These are phyloP conservation scores for Solen grandis DNA, from an alignment of 1,140 invertebrate genomes.

Conservation along the genomic window DNA sequence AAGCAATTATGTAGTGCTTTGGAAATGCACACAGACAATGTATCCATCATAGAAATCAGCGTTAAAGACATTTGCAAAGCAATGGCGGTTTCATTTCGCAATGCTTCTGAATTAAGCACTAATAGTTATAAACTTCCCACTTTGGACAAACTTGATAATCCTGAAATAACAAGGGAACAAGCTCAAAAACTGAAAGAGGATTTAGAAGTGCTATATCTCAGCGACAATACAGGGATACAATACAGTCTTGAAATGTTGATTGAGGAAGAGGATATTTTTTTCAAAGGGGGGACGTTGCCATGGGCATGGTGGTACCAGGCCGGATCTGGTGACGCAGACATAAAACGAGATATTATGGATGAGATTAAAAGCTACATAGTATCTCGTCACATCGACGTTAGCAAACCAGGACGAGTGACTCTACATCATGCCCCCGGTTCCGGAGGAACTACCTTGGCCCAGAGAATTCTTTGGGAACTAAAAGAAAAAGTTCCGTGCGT, in stretches of 20 bases:
- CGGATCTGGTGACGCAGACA: slow-evolving; percentile 52
- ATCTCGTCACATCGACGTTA: slow-evolving; percentile 10
- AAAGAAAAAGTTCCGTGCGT: slow-evolving; percentile 39
- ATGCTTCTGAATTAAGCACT: too few species aligned
- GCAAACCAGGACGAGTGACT: slow-evolving; percentile 26
- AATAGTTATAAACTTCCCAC: slow-evolving; percentile 37
- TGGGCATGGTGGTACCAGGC: slow-evolving; percentile 63
- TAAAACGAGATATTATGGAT: slow-evolving; percentile 52
- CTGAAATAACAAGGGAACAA: slow-evolving; percentile 45
- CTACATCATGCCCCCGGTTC: slow-evolving; percentile 53
- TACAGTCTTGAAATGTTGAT: slow-evolving; percentile 41
- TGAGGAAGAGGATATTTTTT: slow-evolving; percentile 61
- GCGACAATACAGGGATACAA: slow-evolving; percentile 38
- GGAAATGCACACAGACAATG: too few species aligned
- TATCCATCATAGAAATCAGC: too few species aligned
- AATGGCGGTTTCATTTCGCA: too few species aligned
- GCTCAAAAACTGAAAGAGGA: slow-evolving; percentile 63
- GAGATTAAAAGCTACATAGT: slow-evolving; percentile 28
- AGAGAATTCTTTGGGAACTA: slow-evolving; percentile 56
- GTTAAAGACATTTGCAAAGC: too few species aligned
- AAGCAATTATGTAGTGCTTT: too few species aligned
- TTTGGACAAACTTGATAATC: slow-evolving; percentile 6
- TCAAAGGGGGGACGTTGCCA: slow-evolving; percentile 63
- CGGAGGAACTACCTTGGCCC: slow-evolving; percentile 58
- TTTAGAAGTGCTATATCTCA: slow-evolving; percentile 60